Percentiles rank a stretch among this genome's conserved stretches.
These are phyloP conservation scores for Leistus spinibarbis DNA, from an alignment of 2,888 invertebrate species.

Conservation along the genomic window DNA sequence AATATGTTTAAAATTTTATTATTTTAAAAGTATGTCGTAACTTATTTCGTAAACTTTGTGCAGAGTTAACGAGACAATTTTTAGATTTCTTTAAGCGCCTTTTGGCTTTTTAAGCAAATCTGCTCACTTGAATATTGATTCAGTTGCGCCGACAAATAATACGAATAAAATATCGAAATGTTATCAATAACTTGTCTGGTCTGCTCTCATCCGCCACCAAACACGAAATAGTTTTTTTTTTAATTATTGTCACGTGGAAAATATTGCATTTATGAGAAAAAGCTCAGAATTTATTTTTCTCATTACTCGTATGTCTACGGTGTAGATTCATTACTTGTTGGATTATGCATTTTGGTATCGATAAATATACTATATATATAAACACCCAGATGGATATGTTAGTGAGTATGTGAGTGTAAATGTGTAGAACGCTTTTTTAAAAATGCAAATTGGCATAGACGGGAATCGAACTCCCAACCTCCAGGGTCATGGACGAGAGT, in stretches of 20 bases:
- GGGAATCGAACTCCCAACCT: too few species aligned
- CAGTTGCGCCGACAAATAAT: slow-evolving; percentile 8
- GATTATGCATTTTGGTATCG: too few species aligned
- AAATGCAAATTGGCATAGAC: too few species aligned
- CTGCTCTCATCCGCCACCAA: slow-evolving; percentile 19
- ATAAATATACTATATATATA: too few species aligned
- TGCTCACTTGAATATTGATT: slow-evolving; percentile 42
- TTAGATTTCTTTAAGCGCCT: slow-evolving; percentile 54
- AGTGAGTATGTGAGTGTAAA: too few species aligned
- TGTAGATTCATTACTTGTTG: too few species aligned
- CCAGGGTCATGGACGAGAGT: too few species aligned
- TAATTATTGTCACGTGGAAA: slow-evolving; percentile 32
- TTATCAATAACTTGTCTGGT: not conserved
- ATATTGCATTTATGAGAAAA: slow-evolving; percentile 14
- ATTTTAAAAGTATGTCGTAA: slow-evolving; percentile 19
- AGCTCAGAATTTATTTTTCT: too few species aligned
- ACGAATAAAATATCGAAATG: not conserved
- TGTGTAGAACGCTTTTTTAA: too few species aligned
- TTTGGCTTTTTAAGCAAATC: slow-evolving; percentile 54
- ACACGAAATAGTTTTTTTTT: slow-evolving; percentile 27
- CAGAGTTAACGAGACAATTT: slow-evolving; percentile 55
- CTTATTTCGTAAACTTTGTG: slow-evolving; percentile 39
- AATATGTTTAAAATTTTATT: not conserved
- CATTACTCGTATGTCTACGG: too few species aligned
- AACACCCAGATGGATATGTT: too few species aligned